A percentile compares a stretch with the other conserved stretches of the same genome.
Conservation (phyloP, 1,140 invertebrate species). For the Caligus rogercresseyi region DNA sequence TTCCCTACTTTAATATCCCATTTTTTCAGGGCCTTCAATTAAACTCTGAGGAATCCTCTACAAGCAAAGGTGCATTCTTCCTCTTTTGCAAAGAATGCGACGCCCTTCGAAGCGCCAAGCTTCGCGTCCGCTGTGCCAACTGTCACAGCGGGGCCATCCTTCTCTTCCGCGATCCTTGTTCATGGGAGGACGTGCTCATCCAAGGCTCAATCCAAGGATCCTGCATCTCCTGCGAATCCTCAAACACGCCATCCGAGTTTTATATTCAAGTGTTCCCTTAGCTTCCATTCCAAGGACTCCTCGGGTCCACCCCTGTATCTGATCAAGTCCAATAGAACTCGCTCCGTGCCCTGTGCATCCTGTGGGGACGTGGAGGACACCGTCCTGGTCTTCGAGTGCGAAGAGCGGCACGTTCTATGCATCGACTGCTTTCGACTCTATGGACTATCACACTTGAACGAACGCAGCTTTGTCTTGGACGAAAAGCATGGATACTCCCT, state of each 20-base stretch:
- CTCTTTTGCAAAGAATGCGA: conserved; percentile 57
- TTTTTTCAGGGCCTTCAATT: conserved; percentile 28
- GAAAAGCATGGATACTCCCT: conserved; percentile 56
- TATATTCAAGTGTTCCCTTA: conserved; percentile 59
- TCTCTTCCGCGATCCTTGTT: conserved; percentile 55
- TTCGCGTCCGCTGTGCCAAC: conserved; percentile 51
- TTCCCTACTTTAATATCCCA: neutral
- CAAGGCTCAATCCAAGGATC: conserved; percentile 28
- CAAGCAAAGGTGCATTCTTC: conserved; percentile 43
- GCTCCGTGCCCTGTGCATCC: conserved; percentile 54
- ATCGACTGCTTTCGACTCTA: conserved; percentile 64
- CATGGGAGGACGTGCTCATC: conserved; percentile 59
- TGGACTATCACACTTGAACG: conserved; percentile 45
- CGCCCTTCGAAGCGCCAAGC: conserved; percentile 49
- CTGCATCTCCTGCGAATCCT: neutral
- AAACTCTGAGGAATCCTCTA: conserved; percentile 35
- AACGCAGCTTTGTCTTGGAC: conserved; percentile 52
- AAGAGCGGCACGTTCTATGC: conserved; percentile 57
- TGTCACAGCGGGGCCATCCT: conserved; percentile 66
- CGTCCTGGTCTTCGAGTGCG: conserved; percentile 62
- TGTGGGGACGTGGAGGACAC: conserved; percentile 54
- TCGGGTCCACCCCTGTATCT: conserved; percentile 51
- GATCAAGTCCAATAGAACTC: conserved; percentile 53
- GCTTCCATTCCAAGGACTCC: conserved; percentile 42
- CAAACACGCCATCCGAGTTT: conserved; percentile 41